phyloP scores from a whole-genome alignment of 2,888 invertebrate genomes.

The Mesorhabditis spiculigera region DNA sequence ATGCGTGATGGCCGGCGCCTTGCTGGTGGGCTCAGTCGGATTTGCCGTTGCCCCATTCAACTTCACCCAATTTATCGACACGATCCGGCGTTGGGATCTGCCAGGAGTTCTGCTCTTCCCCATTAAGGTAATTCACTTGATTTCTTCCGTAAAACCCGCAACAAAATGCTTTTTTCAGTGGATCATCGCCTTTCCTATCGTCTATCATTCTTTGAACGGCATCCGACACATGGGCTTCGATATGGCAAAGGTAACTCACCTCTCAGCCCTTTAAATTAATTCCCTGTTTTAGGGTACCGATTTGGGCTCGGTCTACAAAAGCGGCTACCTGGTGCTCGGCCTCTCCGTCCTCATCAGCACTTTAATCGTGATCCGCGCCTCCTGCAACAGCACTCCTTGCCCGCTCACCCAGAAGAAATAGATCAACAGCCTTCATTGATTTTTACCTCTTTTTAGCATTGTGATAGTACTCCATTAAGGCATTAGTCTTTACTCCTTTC shows the following conservation, averaged over 20 bases:
- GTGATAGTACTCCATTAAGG: background rate
- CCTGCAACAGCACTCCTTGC: slow-evolving; percentile 21
- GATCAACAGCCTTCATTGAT: slow-evolving; percentile 5
- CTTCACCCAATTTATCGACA: slow-evolving; percentile 53
- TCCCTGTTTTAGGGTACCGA: slow-evolving; percentile 19
- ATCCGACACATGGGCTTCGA: slow-evolving; percentile 57
- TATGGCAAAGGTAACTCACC: slow-evolving; percentile 48
- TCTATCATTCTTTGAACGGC: slow-evolving; percentile 58
- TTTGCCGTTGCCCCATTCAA: slow-evolving; percentile 53
- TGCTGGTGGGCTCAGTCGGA: slow-evolving; percentile 53
- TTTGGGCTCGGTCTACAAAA: slow-evolving; percentile 44
- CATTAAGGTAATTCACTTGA: slow-evolving; percentile 40
- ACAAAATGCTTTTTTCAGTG: slow-evolving; percentile 28
- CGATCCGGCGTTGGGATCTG: slow-evolving; percentile 43
- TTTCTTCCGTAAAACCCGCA: background rate
- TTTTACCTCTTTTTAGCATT: slow-evolving; percentile 5
- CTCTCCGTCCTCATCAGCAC: slow-evolving; percentile 48
- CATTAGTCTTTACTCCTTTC: background rate
- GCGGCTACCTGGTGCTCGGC: slow-evolving; percentile 54
- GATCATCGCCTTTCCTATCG: slow-evolving; percentile 55
- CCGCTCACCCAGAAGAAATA: slow-evolving; percentile 11
- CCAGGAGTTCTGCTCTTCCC: slow-evolving; percentile 47
- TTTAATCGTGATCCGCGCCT: slow-evolving; percentile 42
- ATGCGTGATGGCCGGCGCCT: slow-evolving; percentile 55
- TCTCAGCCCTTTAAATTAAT: slow-evolving; percentile 27